Base-by-base conservation (phyloP, 2,888 invertebrate genomes). In the Drosophila fungiperda region DNA sequence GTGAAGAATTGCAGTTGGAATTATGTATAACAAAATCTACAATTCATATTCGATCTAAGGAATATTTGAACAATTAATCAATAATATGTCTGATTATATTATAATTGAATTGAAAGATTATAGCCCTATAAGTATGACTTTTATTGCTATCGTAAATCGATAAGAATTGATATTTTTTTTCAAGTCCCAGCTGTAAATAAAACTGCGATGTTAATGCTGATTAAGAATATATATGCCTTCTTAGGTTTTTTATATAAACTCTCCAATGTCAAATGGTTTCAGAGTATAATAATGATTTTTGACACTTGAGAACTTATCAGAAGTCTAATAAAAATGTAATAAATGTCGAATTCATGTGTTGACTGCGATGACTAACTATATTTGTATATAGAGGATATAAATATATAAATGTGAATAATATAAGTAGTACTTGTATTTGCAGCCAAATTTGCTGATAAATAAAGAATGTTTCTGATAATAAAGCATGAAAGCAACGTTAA, bases 381-480 rank as follows among this genome's bases (percentile, higher is more conserved):
- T 45, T 33, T 20, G 1, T 17, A 29, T 63, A 48, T 45, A 36
- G 20, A 9, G 20, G 29, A 33, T 33, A 61, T 61, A 35, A 29
- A 45, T 38, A 36, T 5, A 35, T 20, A 35, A 32, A 33, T 32
- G 33, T 29, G 40, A 57, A 32, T 54, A 33, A 26, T 26, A 12
- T 23, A 12, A 36, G 35, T 53, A 32, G 35, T 29, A 45, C 15
- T 23, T 26, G 23, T 23, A 23, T 20, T 4, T 15, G 45, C 4
- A 45, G 20, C 8, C 45, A 45, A 45, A 45, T 45, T 8, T 20
- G 7, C 45, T 3, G 74, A 85, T 62, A 82, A 68, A 69, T 49
- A 54, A 65, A 76, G 58, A 68, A 71, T 61, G 82, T 57, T 49
- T 48, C 65, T 67, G 76, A 78, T 81, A 78, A 67, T 36, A 57